Evolutionary conservation across 2,888 invertebrate genomes (phyloP), one percentile per base, ranked within the genome.

Genomic region (Cantharis lateralis): DNA sequence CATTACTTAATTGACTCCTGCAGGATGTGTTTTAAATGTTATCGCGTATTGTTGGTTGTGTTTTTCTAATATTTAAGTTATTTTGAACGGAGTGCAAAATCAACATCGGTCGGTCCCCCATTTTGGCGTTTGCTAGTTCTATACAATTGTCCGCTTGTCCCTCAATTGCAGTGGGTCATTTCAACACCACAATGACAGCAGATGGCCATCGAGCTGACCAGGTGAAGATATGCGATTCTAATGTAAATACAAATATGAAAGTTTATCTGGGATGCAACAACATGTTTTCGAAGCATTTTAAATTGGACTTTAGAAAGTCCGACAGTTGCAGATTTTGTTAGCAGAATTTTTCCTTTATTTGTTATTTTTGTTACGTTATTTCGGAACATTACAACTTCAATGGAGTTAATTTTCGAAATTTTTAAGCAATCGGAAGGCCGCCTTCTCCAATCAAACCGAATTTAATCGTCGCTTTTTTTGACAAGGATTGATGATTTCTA

Each of bases 111-210:
- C 48, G 48, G 71, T 74, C 77, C 77, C 74, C 73, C 77, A 74
- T 71, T 74, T 77, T 75, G 74, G 72, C 71, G 77, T 74, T 74
- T 68, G 75, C 71, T 71, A 71, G 71, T 71, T 70, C 26, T 15
- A n/a, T 66, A 66, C 72, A 62, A 78, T 78, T 75, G 74, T 78
- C 63, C 70, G 74, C 66, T 71, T 71, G 75, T 76, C 78, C 78
- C 76, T 76, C 70, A 71, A 71, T 76, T 80, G 79, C 82, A 81
- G 83, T 83, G 84, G 85, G 86, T 85, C 86, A 86, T 85, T 85
- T 85, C 85, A 84, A 84, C 85, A 84, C 86, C 86, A 86, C 87
- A 86, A 86, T 86, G 86, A 86, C 85, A 86, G 87, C 87, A 87
- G 87, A 86, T 87, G 87, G 86, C 82, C 83, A 82, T 78, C 80